Evolutionary conservation across 2,888 invertebrate genomes (phyloP).

Genomic region (Sisyra nigra): DNA sequence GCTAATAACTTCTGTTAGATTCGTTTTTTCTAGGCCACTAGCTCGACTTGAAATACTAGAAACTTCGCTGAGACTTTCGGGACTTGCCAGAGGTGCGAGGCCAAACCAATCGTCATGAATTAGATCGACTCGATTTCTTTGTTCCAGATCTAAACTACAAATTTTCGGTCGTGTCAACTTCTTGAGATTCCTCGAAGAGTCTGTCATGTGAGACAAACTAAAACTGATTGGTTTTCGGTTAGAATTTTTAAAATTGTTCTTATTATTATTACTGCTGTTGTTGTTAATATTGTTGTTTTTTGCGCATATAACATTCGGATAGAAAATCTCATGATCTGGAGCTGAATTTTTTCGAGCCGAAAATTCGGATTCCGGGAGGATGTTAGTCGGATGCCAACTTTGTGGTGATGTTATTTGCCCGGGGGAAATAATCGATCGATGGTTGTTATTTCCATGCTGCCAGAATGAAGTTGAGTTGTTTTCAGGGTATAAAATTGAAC

Average conservation of each 20-base stretch:
- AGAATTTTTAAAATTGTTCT: conserved; percentile 1
- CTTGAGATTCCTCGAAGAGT: not conserved
- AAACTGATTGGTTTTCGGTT: conserved; percentile 3
- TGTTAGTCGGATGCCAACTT: conserved; percentile 3
- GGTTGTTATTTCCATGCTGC: conserved; percentile 4
- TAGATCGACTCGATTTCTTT: conserved; percentile 27
- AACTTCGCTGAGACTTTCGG: conserved; percentile 68
- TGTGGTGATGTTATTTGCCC: conserved; percentile 6
- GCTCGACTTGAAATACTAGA: conserved; percentile 58
- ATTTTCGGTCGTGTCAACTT: conserved; percentile 13
- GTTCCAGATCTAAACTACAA: conserved; percentile 16
- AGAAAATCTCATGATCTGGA: not conserved
- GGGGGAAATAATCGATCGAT: not conserved
- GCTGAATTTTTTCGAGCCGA: not conserved
- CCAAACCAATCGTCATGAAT: conserved; percentile 49
- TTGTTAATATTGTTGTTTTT: not conserved
- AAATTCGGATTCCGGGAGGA: not conserved
- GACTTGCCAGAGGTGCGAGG: conserved; percentile 64
- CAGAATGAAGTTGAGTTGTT: not conserved
- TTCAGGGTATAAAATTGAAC: conserved; percentile 11
- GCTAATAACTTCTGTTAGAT: conserved; percentile 12
- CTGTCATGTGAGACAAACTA: not conserved
- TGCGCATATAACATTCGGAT: no score
- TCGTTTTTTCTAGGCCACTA: conserved; percentile 27
- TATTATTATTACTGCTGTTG: not conserved